Evolutionary conservation across 2,888 invertebrate species (phyloP), one percentile per base, ranked within the genome.

Genomic region (Ditylenchus weischeri): DNA sequence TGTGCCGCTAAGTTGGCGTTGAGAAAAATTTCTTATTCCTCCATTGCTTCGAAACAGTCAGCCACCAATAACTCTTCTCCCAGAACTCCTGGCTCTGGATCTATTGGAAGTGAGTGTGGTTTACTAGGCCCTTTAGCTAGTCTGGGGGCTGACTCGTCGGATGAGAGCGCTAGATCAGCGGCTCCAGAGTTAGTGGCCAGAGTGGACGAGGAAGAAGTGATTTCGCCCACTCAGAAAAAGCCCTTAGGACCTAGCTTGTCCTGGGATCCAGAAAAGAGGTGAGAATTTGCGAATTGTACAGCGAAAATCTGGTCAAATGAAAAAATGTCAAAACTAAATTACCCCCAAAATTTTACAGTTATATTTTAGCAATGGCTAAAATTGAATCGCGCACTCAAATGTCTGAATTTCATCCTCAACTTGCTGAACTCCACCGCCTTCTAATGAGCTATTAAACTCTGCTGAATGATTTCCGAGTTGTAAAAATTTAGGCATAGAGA

Each of bases 181-280:
- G 51, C 43, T 51, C 50, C 35, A n/a, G 61, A 0, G 47, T 47
- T 18, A 43, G 49, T 49, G 49, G 19, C 19, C 48, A 48, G 49
- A 19, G 29, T 21, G 38, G 48, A 11, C 18, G 54, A 29, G 18
- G 54, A 21, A 43, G 43, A 43, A 8, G 11, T 43, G 43, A 15
- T 43, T 15, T 54, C 54, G n/a, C 62, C 29, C 6, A 62, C 21
- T 29, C 29, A 36, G 57, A 79, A 76, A 67, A 78, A 79, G 59
- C 74, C 75, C 48, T 68, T 80, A 36, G 78, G 80, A 18, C 80
- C 80, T 35, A 72, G 72, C 57, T 69, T 80, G n/a, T 78, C 77
- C 50, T 80, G 80, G 79, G 80, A 80, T 68, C 79, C 78, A 13
- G 78, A 78, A 62, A 77, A 75, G 49, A 65, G 78, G 67, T 71